phyloP scores from a whole-genome alignment of 2,797 vertebrate genomes.

The Paguma larvata region DNA sequence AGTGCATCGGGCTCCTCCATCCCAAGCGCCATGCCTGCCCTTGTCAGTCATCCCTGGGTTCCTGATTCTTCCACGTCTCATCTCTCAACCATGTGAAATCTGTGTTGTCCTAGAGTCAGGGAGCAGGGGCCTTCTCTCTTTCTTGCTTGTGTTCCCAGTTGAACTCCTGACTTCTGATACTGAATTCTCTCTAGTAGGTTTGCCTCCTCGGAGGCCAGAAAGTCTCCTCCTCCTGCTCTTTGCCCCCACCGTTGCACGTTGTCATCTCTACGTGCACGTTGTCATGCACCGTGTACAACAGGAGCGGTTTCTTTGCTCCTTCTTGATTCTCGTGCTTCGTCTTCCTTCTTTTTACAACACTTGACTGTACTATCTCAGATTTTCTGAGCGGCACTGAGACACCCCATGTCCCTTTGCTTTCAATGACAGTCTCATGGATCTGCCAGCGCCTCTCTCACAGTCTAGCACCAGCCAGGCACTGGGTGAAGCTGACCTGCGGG shows the following conservation, averaged over 20 bases:
- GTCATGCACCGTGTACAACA: accelerated
- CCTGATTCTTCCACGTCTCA: not conserved
- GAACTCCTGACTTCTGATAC: not conserved
- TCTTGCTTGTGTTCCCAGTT: not conserved
- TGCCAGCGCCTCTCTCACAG: accelerated
- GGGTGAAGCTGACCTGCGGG: not conserved
- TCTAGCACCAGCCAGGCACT: accelerated
- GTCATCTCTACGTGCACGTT: accelerated
- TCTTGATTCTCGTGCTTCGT: not conserved
- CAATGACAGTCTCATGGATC: not conserved
- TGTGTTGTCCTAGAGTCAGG: not conserved
- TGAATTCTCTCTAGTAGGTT: not conserved
- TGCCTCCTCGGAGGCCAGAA: not conserved
- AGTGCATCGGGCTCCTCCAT: not conserved
- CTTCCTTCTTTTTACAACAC: not conserved
- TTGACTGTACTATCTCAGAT: not conserved
- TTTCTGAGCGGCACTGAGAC: not conserved
- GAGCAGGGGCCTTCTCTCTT: not conserved
- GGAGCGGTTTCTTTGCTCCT: not conserved
- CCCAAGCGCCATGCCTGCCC: accelerated
- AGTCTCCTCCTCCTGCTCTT: not conserved
- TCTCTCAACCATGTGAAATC: not conserved
- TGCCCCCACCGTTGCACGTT: constrained; percentile 28
- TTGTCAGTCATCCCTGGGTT: not conserved
- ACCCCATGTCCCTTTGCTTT: accelerated